A percentile compares a stretch with the other conserved stretches of the same genome.
These are phyloP conservation scores for Anoplius nigerrimus DNA, from an alignment of 2,888 invertebrate species.

Conservation along the genomic window DNA sequence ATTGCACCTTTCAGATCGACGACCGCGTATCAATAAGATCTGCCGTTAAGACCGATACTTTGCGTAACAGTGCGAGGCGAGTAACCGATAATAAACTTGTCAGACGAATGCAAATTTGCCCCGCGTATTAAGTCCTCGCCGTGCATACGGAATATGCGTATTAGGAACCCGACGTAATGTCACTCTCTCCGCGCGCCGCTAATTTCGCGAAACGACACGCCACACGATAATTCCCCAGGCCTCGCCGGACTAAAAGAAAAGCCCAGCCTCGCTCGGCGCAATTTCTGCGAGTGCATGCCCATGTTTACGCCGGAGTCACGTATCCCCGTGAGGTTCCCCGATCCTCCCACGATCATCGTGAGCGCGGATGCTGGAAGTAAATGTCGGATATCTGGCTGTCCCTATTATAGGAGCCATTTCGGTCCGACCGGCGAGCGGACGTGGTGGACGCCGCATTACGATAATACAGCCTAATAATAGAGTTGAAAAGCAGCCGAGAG, in stretches of 20 bases:
- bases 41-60: no score
- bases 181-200: no score
- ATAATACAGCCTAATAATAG: conserved; percentile 74
- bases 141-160: no score
- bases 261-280: no score
- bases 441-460: conserved; percentile 67
- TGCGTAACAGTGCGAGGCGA: background rate
- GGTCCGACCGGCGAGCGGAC: conserved; percentile 53
- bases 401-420: conserved; percentile 60
- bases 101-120: no score
- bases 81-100: background rate
- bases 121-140: no score
- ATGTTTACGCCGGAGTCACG: conserved; percentile 10
- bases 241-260: no score
- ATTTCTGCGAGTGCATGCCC: no score
- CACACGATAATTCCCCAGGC: no score
- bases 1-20: background rate
- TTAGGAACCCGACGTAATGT: no score
- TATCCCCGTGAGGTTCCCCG: conserved; percentile 22
- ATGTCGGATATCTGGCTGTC: conserved; percentile 46
- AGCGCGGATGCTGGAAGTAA: conserved; percentile 46
- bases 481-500: conserved; percentile 54
- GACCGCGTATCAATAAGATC: background rate
- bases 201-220: no score
- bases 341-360: conserved; percentile 37